Percentiles rank a stretch among this genome's conserved stretches.
Conservation (phyloP, 2,888 invertebrate genomes). For the Harpagoxenus sublaevis region DNA sequence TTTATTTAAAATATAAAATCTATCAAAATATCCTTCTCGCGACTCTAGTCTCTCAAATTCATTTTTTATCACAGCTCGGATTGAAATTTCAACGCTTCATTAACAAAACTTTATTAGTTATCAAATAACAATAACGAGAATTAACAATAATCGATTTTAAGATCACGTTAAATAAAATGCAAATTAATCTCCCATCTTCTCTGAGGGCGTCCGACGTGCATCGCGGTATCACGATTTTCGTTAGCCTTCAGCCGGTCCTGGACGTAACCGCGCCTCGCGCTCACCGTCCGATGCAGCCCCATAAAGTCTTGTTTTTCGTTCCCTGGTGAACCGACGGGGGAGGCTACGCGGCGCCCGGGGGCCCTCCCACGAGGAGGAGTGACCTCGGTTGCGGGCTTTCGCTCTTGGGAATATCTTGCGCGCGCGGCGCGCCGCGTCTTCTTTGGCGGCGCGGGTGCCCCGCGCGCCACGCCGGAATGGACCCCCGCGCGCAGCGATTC, state of each 20-base stretch:
- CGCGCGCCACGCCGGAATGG: constrained; percentile 8
- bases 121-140: neutral
- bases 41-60: neutral
- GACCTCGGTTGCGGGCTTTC: constrained; percentile 83
- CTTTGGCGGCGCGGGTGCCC: constrained; percentile 74
- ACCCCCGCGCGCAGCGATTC: constrained; percentile 18
- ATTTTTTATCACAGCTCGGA: no score
- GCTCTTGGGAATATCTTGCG: constrained; percentile 82
- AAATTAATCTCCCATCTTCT: constrained; percentile 63
- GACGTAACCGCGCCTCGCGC: constrained; percentile 67
- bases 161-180: constrained; percentile 46
- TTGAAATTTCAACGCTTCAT: no score
- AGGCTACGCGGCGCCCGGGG: constrained; percentile 84
- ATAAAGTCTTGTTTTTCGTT: constrained; percentile 82
- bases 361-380: constrained; percentile 86
- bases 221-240: constrained; percentile 62
- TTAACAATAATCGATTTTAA: constrained; percentile 6
- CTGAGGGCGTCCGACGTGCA: constrained; percentile 33
- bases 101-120: no score
- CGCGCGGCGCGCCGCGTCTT: constrained; percentile 65
- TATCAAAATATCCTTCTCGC: neutral
- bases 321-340: constrained; percentile 75
- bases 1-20: neutral
- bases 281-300: constrained; percentile 74
- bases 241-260: constrained; percentile 69